Conservation (phyloP, 2,113 vertebrate genomes). For the Prionailurus viverrinus region DNA sequence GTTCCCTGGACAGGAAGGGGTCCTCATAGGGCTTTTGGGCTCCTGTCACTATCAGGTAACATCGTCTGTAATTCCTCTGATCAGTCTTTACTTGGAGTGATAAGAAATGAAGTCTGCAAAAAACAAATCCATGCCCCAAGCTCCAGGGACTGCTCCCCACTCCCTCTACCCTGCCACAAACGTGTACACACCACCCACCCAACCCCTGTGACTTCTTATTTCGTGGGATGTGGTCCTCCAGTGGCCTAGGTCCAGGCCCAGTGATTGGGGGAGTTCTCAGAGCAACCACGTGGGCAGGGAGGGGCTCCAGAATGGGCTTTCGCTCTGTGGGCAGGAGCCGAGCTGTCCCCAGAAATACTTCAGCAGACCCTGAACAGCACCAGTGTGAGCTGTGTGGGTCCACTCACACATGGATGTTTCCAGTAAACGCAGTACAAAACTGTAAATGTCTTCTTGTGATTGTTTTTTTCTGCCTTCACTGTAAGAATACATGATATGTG, state of each 20-base stretch:
- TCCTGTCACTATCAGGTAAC: not conserved
- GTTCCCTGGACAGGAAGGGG: not conserved
- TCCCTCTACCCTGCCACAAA: no score
- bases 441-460: fast-evolving
- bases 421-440: not conserved
- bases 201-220: not conserved
- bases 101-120: not conserved
- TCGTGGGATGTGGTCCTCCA: not conserved
- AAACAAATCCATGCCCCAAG: not conserved
- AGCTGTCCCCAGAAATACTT: not conserved
- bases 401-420: not conserved
- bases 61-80: not conserved
- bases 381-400: not conserved
- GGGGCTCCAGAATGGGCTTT: not conserved
- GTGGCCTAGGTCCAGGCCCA: not conserved
- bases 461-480: fast-evolving
- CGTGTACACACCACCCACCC: not conserved
- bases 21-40: not conserved
- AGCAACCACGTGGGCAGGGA: not conserved
- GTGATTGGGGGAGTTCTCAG: not conserved
- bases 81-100: not conserved
- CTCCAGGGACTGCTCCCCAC: not conserved
- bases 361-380: not conserved
- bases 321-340: not conserved
- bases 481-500: not conserved